Percentiles rank a stretch among this genome's conserved stretches.
Evolutionary conservation across 1,140 invertebrate species (phyloP).

Genomic region (Polypedilum pembai): DNA sequence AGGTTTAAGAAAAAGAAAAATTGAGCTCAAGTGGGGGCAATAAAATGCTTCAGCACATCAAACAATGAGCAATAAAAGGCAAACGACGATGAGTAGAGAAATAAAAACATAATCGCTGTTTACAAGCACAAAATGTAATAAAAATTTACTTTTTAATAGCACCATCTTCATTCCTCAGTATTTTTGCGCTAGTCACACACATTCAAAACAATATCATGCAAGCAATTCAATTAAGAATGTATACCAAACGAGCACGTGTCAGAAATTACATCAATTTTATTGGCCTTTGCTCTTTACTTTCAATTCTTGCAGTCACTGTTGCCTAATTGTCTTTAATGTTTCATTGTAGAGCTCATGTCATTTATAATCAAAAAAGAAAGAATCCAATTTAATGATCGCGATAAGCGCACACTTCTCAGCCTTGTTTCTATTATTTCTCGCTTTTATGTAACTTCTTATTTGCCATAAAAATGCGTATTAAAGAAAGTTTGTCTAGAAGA

Average conservation of each 20-base stretch:
- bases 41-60: too few relatives aligned
- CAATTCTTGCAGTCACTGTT: not conserved
- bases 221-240: not conserved
- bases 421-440: not conserved
- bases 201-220: not conserved
- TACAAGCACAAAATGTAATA: slow-evolving; percentile 10
- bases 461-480: not conserved
- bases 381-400: not conserved
- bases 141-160: slow-evolving; percentile 1
- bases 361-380: not conserved
- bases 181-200: not conserved
- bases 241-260: not conserved
- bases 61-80: too few relatives aligned
- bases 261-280: slow-evolving; percentile 14
- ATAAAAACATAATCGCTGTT: slow-evolving; percentile 6
- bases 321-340: slow-evolving; percentile 2
- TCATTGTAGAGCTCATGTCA: not conserved
- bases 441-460: not conserved
- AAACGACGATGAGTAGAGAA: too few relatives aligned
- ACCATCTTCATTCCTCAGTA: not conserved
- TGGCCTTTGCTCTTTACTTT: not conserved
- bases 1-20: too few relatives aligned
- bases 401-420: not conserved
- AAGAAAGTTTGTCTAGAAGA: not conserved
- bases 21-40: too few relatives aligned